Conservation (phyloP, 2,888 invertebrate genomes). For the Leptopterna dolabrata region DNA sequence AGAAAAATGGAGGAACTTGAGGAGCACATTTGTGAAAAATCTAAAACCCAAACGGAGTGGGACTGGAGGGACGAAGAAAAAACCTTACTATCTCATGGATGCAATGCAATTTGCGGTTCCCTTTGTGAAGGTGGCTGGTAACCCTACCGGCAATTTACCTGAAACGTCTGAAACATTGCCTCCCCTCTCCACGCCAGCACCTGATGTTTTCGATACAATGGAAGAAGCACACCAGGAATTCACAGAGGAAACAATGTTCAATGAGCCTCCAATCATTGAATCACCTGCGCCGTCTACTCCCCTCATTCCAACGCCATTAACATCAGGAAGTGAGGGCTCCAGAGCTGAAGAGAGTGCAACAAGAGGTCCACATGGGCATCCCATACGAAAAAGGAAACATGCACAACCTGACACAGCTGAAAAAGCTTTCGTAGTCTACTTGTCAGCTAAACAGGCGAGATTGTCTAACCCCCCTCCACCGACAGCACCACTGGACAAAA, state of each 20-base stretch:
- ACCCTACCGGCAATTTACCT: not conserved
- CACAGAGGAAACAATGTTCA: not conserved
- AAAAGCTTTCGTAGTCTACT: not conserved
- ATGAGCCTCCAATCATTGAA: not conserved
- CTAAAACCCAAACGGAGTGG: constrained; percentile 59
- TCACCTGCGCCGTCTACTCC: not conserved
- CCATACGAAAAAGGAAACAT: not conserved
- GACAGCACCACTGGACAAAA: not conserved
- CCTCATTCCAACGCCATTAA: not conserved
- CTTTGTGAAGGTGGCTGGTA: constrained; percentile 46
- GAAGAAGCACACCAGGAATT: not conserved
- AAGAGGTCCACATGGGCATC: constrained; percentile 16
- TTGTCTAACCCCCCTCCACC: not conserved
- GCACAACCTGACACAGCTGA: not conserved
- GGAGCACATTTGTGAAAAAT: constrained; percentile 58
- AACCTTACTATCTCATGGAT: constrained; percentile 58
- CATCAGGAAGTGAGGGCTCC: not conserved
- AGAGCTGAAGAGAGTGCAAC: not conserved
- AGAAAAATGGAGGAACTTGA: constrained; percentile 54
- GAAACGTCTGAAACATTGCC: not conserved
- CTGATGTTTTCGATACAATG: not conserved
- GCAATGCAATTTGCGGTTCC: constrained; percentile 59
- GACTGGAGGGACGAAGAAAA: constrained; percentile 38
- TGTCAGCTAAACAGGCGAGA: not conserved
- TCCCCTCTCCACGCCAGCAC: not conserved